A percentile compares a stretch with the other conserved stretches of the same genome.
phyloP scores from a whole-genome alignment of 2,797 vertebrate genomes.

The Ctenopoma kingsleyae region DNA sequence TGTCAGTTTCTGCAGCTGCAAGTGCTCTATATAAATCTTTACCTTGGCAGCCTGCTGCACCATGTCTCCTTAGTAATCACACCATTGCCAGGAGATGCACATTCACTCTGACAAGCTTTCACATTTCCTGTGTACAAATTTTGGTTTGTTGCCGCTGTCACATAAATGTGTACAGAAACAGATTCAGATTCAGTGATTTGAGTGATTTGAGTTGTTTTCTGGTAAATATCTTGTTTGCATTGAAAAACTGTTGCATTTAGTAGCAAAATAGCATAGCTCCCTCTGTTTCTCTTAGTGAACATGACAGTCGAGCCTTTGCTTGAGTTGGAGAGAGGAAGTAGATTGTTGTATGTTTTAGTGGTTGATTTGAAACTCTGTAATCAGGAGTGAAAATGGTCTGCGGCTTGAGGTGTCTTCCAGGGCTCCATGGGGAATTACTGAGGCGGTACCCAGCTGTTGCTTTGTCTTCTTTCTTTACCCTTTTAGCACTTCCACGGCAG shows the following conservation, averaged over 20 bases:
- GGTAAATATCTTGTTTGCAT: constrained; percentile 75
- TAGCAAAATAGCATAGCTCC: constrained; percentile 8
- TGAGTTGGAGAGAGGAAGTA: constrained; percentile 74
- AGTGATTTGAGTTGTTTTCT: constrained; percentile 48
- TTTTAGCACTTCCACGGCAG: constrained; percentile 84
- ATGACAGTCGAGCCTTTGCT: constrained; percentile 68
- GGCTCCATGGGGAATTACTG: constrained; percentile 80
- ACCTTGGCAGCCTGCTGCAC: constrained; percentile 77
- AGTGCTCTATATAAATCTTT: constrained; percentile 86
- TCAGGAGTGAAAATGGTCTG: constrained; percentile 86
- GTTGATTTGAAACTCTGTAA: constrained; percentile 84
- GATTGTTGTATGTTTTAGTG: constrained; percentile 79
- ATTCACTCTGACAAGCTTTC: constrained; percentile 73
- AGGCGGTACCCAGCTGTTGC: constrained; percentile 87
- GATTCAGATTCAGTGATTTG: constrained; percentile 66
- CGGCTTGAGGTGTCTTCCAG: constrained; percentile 77
- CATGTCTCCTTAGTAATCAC: constrained; percentile 77
- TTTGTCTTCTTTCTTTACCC: constrained; percentile 82
- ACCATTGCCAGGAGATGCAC: constrained; percentile 68
- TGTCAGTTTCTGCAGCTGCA: constrained; percentile 84
- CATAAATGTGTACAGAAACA: constrained; percentile 46
- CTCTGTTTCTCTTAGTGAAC: constrained; percentile 51
- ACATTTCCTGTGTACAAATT: constrained; percentile 63
- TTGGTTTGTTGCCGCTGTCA: constrained; percentile 59
- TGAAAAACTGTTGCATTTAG: constrained; percentile 64